Conservation (phyloP, 2,888 invertebrate species). For the Ormyrus thymus region DNA sequence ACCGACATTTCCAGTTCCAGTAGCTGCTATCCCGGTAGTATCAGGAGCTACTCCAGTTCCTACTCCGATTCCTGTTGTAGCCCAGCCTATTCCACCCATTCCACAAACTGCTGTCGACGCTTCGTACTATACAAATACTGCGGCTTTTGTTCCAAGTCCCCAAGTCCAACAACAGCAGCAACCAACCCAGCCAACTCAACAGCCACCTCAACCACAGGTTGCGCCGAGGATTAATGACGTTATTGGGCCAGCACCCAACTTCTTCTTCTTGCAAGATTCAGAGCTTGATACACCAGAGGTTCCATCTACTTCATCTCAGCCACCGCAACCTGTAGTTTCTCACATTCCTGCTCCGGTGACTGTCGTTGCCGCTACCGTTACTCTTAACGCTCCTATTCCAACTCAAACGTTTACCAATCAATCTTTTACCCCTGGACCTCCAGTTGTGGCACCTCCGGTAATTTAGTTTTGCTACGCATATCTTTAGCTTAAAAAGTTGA, state of each 20-base stretch:
- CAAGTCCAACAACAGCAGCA: constrained; percentile 58
- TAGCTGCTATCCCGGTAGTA: constrained; percentile 68
- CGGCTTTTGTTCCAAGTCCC: constrained; percentile 77
- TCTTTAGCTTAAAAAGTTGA: neutral
- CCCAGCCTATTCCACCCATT: constrained; percentile 60
- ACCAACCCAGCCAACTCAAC: constrained; percentile 58
- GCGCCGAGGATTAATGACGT: constrained; percentile 83
- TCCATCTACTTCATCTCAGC: constrained; percentile 72
- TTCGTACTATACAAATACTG: constrained; percentile 72
- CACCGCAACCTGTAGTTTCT: constrained; percentile 67
- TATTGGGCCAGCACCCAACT: constrained; percentile 84
- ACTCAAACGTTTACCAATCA: constrained; percentile 92
- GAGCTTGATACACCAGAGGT: constrained; percentile 80
- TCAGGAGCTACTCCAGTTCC: constrained; percentile 59
- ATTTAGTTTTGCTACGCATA: neutral
- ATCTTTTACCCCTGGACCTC: constrained; percentile 78
- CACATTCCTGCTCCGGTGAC: constrained; percentile 70
- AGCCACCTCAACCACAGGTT: constrained; percentile 20
- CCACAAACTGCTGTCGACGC: constrained; percentile 68
- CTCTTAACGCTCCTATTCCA: constrained; percentile 81
- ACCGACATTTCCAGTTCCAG: constrained; percentile 64
- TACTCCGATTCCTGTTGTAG: constrained; percentile 70
- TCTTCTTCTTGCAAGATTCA: constrained; percentile 92
- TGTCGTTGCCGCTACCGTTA: constrained; percentile 50
- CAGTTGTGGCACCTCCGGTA: constrained; percentile 66